Conservation (phyloP, 2,888 invertebrate genomes). For the Drosophila kuntzei region DNA sequence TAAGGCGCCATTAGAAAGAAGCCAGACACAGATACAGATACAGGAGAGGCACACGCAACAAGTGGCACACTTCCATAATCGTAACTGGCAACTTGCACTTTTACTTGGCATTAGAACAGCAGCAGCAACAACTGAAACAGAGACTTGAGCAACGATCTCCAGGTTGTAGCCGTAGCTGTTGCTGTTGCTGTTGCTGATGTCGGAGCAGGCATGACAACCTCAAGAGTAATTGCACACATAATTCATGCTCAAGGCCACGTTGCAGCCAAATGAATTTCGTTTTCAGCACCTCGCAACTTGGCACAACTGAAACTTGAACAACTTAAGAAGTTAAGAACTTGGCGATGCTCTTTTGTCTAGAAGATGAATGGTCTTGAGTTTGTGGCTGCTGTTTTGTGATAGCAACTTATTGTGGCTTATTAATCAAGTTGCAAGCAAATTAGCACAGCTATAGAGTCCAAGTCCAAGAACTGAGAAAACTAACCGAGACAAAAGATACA, state of each 20-base stretch:
- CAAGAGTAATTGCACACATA: slow-evolving; percentile 81
- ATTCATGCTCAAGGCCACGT: slow-evolving; percentile 80
- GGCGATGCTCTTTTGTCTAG: slow-evolving; percentile 67
- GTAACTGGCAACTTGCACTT: slow-evolving; percentile 66
- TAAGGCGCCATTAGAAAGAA: slow-evolving; percentile 66
- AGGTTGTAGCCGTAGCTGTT: background rate
- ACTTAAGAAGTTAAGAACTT: slow-evolving; percentile 26
- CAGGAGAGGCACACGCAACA: slow-evolving; percentile 36
- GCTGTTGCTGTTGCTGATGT: background rate
- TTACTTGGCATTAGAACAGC: slow-evolving; percentile 63
- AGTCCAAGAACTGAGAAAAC: slow-evolving; percentile 12
- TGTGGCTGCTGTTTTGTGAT: slow-evolving; percentile 69
- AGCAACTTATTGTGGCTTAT: slow-evolving; percentile 74
- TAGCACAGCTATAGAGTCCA: slow-evolving; percentile 57
- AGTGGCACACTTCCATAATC: slow-evolving; percentile 77
- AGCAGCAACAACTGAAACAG: slow-evolving; percentile 17
- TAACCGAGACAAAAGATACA: slow-evolving; percentile 15
- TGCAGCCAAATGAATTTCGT: slow-evolving; percentile 72
- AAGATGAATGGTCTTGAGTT: slow-evolving; percentile 71
- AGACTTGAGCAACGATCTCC: slow-evolving; percentile 3
- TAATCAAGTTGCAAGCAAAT: slow-evolving; percentile 74
- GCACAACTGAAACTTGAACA: slow-evolving; percentile 27
- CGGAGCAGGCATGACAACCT: slow-evolving; percentile 59
- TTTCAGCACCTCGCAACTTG: slow-evolving; percentile 72
- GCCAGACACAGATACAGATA: slow-evolving; percentile 18